phyloP scores from a whole-genome alignment of 2,113 vertebrate genomes.

The Upupa epops region DNA sequence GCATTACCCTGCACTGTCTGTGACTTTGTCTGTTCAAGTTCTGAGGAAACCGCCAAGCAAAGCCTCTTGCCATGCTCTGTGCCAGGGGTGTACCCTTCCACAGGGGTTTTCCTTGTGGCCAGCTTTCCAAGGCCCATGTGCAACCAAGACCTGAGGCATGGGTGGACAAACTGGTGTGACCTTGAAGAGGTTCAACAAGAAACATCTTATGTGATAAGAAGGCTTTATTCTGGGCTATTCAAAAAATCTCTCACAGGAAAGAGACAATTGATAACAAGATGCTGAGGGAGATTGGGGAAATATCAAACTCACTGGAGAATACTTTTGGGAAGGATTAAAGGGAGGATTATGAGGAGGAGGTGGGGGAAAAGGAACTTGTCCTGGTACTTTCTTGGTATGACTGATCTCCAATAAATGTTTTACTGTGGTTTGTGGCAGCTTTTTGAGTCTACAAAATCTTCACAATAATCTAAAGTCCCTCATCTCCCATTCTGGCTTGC shows the following conservation, averaged over 20 bases:
- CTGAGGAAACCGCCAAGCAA: neutral
- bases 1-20: neutral
- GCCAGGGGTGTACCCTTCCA: neutral
- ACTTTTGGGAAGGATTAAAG: too few relatives aligned
- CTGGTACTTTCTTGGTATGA: neutral
- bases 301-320: neutral
- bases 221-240: neutral
- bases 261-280: neutral
- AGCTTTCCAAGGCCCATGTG: too few relatives aligned
- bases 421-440: neutral
- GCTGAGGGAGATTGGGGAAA: neutral
- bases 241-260: neutral
- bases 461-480: neutral
- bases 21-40: neutral
- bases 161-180: fast-evolving
- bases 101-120: neutral
- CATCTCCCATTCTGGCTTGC: fast-evolving
- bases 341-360: neutral
- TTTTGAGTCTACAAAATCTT: neutral
- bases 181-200: neutral
- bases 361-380: neutral
- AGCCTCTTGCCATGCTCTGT: neutral
- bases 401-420: neutral
- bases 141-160: neutral
- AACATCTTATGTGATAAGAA: neutral